phyloP scores from a whole-genome alignment of 2,888 invertebrate species.

The Zootermopsis nevadensis region DNA sequence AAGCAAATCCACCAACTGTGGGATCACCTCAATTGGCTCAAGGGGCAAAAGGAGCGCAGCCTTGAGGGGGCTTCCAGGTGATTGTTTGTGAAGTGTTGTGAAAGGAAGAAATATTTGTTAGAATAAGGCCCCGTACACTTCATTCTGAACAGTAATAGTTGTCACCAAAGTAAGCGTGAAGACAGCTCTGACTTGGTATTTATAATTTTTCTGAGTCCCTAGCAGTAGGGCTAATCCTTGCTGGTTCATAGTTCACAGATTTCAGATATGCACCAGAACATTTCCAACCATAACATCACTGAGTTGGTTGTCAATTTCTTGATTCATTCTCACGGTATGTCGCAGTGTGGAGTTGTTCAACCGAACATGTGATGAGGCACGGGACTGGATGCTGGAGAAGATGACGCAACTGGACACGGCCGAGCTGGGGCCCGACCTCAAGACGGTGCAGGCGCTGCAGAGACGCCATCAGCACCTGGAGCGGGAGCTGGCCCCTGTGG shows the following conservation, averaged over 20 bases:
- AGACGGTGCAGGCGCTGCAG: slow-evolving; percentile 92
- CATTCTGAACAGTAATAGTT: no score
- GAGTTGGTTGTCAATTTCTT: no score
- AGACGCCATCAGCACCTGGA: slow-evolving; percentile 93
- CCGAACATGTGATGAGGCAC: slow-evolving; percentile 95
- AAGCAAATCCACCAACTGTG: slow-evolving; percentile 90
- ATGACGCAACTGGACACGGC: slow-evolving; percentile 87
- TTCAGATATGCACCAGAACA: no score
- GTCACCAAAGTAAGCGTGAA: no score
- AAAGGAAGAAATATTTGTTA: no score
- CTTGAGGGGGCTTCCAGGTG: slow-evolving; percentile 89
- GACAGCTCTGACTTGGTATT: no score
- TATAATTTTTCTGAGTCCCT: no score
- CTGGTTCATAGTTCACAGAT: no score
- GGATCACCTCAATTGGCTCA: slow-evolving; percentile 87
- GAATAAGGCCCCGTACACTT: no score
- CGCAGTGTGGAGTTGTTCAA: slow-evolving; percentile 92
- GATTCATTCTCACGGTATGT: background rate
- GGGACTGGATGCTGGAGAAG: slow-evolving; percentile 98
- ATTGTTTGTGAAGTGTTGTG: no score
- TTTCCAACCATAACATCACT: no score
- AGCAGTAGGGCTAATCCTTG: no score
- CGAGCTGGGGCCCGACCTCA: slow-evolving; percentile 84
- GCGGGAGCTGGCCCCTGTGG: slow-evolving; percentile 92
- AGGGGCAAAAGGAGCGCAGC: slow-evolving; percentile 90